Percentiles rank a stretch among this genome's conserved stretches.
Evolutionary conservation across 2,113 vertebrate genomes (phyloP).

Genomic region (Tringa solitaria): DNA sequence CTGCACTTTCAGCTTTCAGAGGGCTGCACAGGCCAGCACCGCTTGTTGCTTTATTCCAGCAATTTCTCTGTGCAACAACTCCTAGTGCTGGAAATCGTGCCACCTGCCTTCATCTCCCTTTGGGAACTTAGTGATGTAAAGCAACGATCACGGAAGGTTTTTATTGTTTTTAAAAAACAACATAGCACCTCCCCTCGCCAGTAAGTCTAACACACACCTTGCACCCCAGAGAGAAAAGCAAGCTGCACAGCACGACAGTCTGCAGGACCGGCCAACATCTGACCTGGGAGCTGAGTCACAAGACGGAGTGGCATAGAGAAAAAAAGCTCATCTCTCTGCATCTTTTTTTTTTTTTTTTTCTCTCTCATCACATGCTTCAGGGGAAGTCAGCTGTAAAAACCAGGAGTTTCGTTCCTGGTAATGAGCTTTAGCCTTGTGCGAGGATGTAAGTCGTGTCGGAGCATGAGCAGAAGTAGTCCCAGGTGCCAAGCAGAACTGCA

Average conservation of each 20-base stretch:
- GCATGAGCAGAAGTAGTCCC: background rate
- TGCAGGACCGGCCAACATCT: background rate
- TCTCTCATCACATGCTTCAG: constrained; percentile 22
- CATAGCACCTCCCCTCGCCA: background rate
- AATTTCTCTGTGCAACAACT: background rate
- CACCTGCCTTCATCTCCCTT: background rate
- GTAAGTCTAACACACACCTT: background rate
- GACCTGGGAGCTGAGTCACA: constrained; percentile 19
- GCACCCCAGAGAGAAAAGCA: background rate
- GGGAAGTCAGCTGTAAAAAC: constrained; percentile 40
- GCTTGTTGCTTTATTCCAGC: background rate
- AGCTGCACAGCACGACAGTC: background rate
- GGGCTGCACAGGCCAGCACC: background rate
- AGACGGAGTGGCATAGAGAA: background rate
- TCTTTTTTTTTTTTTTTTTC: background rate
- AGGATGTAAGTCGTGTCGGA: background rate
- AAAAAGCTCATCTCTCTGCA: background rate
- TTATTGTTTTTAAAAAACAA: background rate
- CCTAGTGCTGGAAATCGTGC: background rate
- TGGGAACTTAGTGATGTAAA: background rate
- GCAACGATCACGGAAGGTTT: background rate
- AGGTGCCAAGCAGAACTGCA: background rate
- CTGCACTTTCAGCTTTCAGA: background rate
- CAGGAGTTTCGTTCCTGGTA: background rate
- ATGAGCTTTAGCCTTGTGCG: background rate